Base-by-base conservation (phyloP, 2,888 invertebrate species). In the Tetheella fluctuosa region DNA sequence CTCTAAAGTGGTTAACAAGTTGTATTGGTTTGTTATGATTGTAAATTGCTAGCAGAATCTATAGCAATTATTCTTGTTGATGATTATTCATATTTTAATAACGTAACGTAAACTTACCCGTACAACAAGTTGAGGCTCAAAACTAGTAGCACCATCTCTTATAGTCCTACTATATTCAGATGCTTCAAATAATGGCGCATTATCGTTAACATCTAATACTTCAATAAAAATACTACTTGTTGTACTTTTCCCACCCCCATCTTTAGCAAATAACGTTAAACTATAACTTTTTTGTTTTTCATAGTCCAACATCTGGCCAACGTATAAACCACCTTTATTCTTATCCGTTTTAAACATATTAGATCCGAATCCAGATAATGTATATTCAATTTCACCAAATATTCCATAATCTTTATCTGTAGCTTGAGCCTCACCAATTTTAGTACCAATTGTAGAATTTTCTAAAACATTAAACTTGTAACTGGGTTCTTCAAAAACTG, bases 211-310 rank as follows among this genome's bases (percentile, higher is more conserved):
- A 75, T 97, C 97, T 6, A 95, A 79, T 0, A 97, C 93, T 67
- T 96, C 95, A 15, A 97, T 94, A 57, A 95, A 94, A 42, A 97
- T 89, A 82, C 96, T 96, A 0, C 95, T 95, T 30, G 96, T 95
- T 0, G 96, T 94, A 15, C 95, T 94, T 69, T 94, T 94, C 0
- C 96, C 96, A 0, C 97, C 97, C 0, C 97, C 97, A 79, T 98
- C 98, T 65, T 94, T 94, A 0, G 97, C 98, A 65, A 96, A 96
- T 59, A 97, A 93, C 0, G 96, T 97, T 61, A 98, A 85, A 62
- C 96, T 96, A 69, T 96, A 98, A 62, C 96, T 96, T 71, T 96
- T 96, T 71, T 97, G 96, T 13, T 94, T 94, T 80, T 98, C 98
- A 77, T 96, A 96, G 80, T 98, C 97, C 54, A 98, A 85, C 7